Evolutionary conservation across 2,113 vertebrate species (phyloP).

Genomic region (Aythya baeri): DNA sequence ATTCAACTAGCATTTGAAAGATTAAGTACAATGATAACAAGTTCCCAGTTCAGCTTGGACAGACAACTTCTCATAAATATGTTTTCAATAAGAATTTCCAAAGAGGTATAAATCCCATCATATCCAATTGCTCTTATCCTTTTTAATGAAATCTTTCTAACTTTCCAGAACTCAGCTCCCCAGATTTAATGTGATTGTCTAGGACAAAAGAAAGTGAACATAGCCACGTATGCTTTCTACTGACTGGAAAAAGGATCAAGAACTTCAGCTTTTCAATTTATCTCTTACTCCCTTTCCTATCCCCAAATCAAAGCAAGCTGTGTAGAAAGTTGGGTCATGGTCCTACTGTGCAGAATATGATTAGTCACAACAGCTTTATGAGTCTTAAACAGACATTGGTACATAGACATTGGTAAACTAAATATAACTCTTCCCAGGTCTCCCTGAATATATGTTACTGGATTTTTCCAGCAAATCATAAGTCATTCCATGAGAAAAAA

Average conservation of each 20-base stretch:
- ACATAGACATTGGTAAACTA: background rate
- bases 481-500: background rate
- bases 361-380: background rate
- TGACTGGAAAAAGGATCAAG: background rate
- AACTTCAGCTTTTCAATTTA: background rate
- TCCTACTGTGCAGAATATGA: background rate
- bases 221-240: background rate
- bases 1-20: background rate
- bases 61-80: background rate
- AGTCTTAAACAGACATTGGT: background rate
- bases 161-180: background rate
- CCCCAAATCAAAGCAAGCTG: background rate
- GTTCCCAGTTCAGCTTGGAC: background rate
- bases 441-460: background rate
- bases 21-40: slow-evolving; percentile 24
- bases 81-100: slow-evolving; percentile 41
- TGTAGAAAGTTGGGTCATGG: background rate
- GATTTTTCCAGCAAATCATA: background rate
- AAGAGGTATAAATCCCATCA: slow-evolving; percentile 19
- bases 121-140: slow-evolving; percentile 29
- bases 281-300: background rate
- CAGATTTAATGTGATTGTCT: background rate
- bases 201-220: slow-evolving; percentile 3
- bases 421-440: background rate
- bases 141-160: slow-evolving; percentile 32